Base-by-base conservation (phyloP, 2,888 invertebrate genomes). In the Corbicula japonica region DNA sequence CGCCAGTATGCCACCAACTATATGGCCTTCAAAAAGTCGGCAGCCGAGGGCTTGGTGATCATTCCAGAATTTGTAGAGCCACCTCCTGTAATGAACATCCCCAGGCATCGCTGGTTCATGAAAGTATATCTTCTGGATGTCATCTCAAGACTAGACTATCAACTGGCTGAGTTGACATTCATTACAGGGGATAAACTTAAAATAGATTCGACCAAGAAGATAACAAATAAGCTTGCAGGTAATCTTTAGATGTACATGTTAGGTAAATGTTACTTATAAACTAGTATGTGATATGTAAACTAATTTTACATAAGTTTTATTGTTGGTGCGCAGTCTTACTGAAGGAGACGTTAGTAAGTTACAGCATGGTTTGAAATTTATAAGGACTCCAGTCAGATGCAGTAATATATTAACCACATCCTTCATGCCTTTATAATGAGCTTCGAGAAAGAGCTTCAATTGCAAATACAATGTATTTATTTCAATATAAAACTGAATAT, bases 121-220 rank as follows among this genome's bases (percentile, higher is more conserved):
- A 63, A 75, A 12, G 74, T 82, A 0, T 74, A 70, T 30, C 54
- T 50, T 15, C 66, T 58, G 23, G 85, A 88, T 72, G n/a, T 85
- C 23, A 18, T 81, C 12, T 12, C 44, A 15, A 58, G 87, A 10
- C 48, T 87, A 28, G 73, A 81, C 23, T 72, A 83, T 15, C n/a
- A n/a, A n/a, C n/a, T 26, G 23, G 72, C 72, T 23, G 44, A 38
- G 15, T 28, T 84, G 75, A 63, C 10, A 8, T 50, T 21, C 6
- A 8, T 21, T 15, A 50, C 50, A 21, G 50, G 50, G 50, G 21
- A 50, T 8, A 50, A 21, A 10, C 50, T 50, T 10, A 15, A 50
- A 50, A 50, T 50, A 15, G 50, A 50, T n/a, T 50, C 50, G 8
- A 50, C 50, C 6, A 50, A 50, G 21, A 50, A 50, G 21, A 50